These are phyloP conservation scores for Spheniscus humboldti DNA, from an alignment of 2,797 vertebrate genomes.

Conservation along the genomic window DNA sequence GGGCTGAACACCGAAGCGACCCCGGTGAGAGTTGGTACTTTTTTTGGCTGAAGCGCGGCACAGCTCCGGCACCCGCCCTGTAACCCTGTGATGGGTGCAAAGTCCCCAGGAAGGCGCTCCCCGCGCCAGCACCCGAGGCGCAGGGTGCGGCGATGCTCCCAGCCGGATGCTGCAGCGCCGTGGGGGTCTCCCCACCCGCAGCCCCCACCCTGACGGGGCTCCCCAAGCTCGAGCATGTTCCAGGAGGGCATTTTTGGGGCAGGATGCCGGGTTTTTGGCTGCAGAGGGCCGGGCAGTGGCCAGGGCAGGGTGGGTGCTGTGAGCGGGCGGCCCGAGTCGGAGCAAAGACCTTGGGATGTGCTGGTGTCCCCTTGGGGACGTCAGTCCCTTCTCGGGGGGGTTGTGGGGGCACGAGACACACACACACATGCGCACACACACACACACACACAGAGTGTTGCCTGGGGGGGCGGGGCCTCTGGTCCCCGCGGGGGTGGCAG, in stretches of 20 bases:
- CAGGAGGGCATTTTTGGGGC: neutral
- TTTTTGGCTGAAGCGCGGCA: neutral
- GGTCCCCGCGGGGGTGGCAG: neutral
- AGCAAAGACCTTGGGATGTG: neutral
- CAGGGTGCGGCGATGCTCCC: neutral
- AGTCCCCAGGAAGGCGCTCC: neutral
- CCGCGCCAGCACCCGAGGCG: rapidly evolving
- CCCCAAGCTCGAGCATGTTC: neutral
- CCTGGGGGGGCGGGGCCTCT: neutral
- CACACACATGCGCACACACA: too few relatives aligned
- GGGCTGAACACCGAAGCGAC: neutral
- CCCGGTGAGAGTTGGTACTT: rapidly evolving
- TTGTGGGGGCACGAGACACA: too few relatives aligned
- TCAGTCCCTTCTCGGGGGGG: neutral
- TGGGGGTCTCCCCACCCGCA: neutral
- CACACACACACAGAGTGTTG: neutral
- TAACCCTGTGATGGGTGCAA: rapidly evolving
- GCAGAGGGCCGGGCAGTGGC: rapidly evolving
- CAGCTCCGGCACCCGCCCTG: neutral
- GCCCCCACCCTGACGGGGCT: neutral
- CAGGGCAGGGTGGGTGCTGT: neutral
- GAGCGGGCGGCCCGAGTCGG: rapidly evolving
- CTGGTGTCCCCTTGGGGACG: neutral
- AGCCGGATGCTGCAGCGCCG: rapidly evolving
- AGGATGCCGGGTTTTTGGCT: rapidly evolving